These are phyloP conservation scores for Epicampocera succincta DNA, from an alignment of 2,888 invertebrate species.

Conservation along the genomic window DNA sequence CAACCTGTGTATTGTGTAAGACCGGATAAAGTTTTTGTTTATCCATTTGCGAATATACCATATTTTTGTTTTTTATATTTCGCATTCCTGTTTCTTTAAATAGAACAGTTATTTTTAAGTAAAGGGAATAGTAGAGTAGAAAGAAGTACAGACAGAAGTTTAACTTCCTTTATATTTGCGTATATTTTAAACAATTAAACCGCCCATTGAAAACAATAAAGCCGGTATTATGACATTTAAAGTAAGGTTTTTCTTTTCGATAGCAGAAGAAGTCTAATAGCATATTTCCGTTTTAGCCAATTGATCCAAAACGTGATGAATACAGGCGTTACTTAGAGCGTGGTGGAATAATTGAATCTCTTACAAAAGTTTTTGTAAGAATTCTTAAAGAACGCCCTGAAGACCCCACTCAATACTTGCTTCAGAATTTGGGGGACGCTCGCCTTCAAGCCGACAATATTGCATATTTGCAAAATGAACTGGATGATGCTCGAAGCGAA, in stretches of 20 bases:
- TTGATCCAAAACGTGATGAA: conserved; percentile 81
- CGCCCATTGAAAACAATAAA: conserved; percentile 44
- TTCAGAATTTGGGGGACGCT: conserved; percentile 77
- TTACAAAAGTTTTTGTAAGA: conserved; percentile 80
- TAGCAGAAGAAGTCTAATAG: not conserved
- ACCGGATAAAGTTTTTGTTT: conserved; percentile 29
- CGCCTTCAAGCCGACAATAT: conserved; percentile 77
- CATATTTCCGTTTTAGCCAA: conserved; percentile 75
- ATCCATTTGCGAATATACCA: conserved; percentile 1
- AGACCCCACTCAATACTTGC: conserved; percentile 79
- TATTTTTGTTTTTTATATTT: conserved; percentile 9
- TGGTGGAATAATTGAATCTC: conserved; percentile 79
- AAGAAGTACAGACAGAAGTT: not conserved
- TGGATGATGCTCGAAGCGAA: conserved; percentile 76
- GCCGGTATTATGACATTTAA: conserved; percentile 74
- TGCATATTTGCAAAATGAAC: conserved; percentile 76
- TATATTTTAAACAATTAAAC: not conserved
- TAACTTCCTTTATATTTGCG: too few relatives aligned
- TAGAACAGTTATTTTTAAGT: conserved; percentile 62
- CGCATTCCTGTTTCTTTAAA: conserved; percentile 48
- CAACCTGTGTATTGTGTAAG: not conserved
- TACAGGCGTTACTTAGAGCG: conserved; percentile 81
- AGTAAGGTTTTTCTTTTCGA: too few relatives aligned
- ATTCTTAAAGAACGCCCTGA: conserved; percentile 79
- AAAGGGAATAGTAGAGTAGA: not conserved